Percentiles rank a stretch among this genome's conserved stretches.
Evolutionary conservation across 2,888 invertebrate species (phyloP).

Genomic region (Acanthoscelides obtectus): DNA sequence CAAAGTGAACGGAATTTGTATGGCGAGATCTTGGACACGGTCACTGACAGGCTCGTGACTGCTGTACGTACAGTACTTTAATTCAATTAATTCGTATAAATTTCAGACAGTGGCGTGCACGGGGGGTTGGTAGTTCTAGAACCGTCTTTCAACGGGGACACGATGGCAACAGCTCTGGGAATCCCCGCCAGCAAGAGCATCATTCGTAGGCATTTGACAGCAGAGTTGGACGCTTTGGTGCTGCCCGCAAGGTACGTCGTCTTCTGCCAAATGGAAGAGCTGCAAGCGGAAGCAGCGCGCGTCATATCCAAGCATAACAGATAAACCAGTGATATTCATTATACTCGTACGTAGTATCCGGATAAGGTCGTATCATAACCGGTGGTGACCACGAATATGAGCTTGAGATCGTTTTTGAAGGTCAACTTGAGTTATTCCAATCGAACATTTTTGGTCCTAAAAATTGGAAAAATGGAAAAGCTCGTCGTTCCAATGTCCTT

Average conservation of each 20-base stretch:
- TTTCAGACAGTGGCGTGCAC: constrained; percentile 87
- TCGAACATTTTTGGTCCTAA: too few relatives aligned
- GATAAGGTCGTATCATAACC: too few relatives aligned
- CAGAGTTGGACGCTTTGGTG: constrained; percentile 86
- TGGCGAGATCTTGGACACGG: too few relatives aligned
- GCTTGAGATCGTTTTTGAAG: too few relatives aligned
- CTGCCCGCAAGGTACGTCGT: constrained; percentile 90
- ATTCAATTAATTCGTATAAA: not conserved
- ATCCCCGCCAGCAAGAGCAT: constrained; percentile 92
- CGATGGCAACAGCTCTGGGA: constrained; percentile 88
- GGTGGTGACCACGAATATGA: too few relatives aligned
- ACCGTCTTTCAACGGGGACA: constrained; percentile 90
- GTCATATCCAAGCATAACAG: constrained; percentile 57
- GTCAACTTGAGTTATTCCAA: too few relatives aligned
- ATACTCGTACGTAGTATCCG: too few relatives aligned
- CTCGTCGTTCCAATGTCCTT: too few relatives aligned
- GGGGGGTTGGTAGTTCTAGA: constrained; percentile 91
- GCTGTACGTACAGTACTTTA: too few relatives aligned
- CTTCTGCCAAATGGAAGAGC: constrained; percentile 81
- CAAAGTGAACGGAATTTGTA: too few relatives aligned
- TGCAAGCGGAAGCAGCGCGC: constrained; percentile 72
- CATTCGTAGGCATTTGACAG: constrained; percentile 84
- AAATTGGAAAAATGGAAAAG: too few relatives aligned
- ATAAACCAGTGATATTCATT: not conserved
- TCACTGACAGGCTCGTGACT: too few relatives aligned